phyloP scores from a whole-genome alignment of 2,797 vertebrate genomes.

The Tokudaia tokunoshimensis region DNA sequence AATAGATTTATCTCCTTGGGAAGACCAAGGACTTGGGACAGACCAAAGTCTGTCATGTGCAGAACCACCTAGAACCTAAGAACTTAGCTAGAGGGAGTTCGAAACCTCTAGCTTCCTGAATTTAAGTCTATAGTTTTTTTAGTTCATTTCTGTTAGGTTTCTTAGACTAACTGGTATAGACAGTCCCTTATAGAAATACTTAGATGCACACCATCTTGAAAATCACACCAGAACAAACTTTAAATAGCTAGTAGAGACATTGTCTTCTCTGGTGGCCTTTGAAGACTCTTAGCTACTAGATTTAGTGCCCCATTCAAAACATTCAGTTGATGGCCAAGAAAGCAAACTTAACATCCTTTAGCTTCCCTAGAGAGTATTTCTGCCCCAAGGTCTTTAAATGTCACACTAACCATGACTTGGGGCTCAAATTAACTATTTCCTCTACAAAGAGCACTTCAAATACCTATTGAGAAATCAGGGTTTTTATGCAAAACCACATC shows the following conservation, averaged over 20 bases:
- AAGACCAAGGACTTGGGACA: not conserved
- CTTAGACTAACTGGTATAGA: not conserved
- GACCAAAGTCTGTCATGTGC: not conserved
- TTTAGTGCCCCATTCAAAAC: not conserved
- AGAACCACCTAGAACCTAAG: conserved; percentile 23
- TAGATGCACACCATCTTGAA: not conserved
- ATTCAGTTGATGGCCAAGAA: not conserved
- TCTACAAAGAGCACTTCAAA: not conserved
- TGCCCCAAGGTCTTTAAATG: not conserved
- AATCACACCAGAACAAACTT: not conserved
- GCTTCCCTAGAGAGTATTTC: not conserved
- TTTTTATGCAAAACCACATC: not conserved
- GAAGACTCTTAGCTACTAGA: not conserved
- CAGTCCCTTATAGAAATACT: not conserved
- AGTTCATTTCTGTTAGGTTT: conserved; percentile 3
- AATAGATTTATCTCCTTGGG: conserved; percentile 33
- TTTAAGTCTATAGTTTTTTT: not conserved
- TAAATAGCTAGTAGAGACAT: not conserved
- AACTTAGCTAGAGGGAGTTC: not conserved
- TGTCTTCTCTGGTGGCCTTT: not conserved
- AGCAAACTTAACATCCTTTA: not conserved
- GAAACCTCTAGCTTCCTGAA: not conserved
- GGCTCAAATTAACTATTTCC: not conserved
- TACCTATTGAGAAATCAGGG: not conserved
- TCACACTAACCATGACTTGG: not conserved